Conservation (phyloP, 1,140 invertebrate species). For the Drosophila lowei region DNA sequence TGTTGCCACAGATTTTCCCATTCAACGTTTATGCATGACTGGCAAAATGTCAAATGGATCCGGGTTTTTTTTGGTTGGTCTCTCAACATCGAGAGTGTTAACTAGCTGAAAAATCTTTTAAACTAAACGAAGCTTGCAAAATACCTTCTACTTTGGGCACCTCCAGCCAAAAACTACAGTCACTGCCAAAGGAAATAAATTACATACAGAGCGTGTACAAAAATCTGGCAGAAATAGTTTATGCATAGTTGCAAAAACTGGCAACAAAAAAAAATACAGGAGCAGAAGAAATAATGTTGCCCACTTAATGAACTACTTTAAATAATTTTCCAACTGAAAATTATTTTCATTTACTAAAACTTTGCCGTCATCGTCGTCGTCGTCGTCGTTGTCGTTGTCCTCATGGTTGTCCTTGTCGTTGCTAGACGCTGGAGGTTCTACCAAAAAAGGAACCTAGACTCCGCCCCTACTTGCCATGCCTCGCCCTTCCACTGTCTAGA, state of each 20-base stretch:
- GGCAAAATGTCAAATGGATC: too few species aligned
- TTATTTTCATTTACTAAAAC: conserved; percentile 78
- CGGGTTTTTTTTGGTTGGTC: too few species aligned
- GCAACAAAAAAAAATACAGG: neutral
- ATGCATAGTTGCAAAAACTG: conserved; percentile 33
- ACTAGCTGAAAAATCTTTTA: too few species aligned
- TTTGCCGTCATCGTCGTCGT: conserved; percentile 47
- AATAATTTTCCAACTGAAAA: conserved; percentile 77
- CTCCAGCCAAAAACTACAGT: too few species aligned
- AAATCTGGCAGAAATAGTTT: conserved; percentile 24
- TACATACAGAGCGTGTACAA: too few species aligned
- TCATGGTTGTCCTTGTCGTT: conserved; percentile 1
- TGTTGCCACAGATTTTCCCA: too few species aligned
- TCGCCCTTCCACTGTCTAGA: conserved; percentile 29
- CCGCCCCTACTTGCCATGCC: neutral
- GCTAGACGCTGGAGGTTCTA: neutral
- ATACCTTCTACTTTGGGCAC: too few species aligned
- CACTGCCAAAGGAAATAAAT: too few species aligned
- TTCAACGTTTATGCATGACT: too few species aligned
- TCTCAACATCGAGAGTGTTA: too few species aligned
- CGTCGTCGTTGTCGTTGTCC: neutral
- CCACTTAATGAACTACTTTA: conserved; percentile 80
- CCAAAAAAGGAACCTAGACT: too few species aligned
- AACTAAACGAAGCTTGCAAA: too few species aligned
- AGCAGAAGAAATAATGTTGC: conserved; percentile 30